Evolutionary conservation across 2,113 vertebrate genomes (phyloP), one percentile per base, ranked within the genome.

Genomic region (Copsychus sechellarum): DNA sequence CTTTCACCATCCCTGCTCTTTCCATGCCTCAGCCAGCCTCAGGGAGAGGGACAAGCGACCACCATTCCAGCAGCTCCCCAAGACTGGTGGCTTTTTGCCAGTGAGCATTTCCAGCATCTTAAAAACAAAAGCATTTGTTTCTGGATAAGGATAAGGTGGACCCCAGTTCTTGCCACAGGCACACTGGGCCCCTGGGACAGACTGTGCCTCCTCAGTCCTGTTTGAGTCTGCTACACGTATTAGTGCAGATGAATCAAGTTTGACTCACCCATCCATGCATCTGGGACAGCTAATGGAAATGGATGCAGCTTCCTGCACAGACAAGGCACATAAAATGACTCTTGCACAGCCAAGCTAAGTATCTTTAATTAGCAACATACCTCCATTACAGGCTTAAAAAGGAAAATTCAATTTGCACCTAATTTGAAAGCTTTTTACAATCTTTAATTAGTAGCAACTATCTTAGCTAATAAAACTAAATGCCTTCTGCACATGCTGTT

Each of bases 401-500:
- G 31, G 48, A 76, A 84, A 86, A 84, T 57, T 81, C 69, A 92
- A 61, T 95, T 87, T 93, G 26, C 45, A 65, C 36, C 36, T 85
- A 65, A 70, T 53, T 53, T 48, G 57, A 92, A 87, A 69, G 65
- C 20, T 95, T 94, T 88, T 74, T 65, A 85, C 61, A 45, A 51
- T 78, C 38, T 26, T 91, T 95, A 89, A 95, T 92, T 87, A 95
- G 87, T 20, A 91, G 36, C 78, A 87, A 45, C 89, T 81, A 87
- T 65, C 43, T 62, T 18, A 53, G 40, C 57, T 91, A 95, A 82
- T 70, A 76, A 89, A 91, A 78, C 26, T 25, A 42, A 85, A 65
- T 87, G 56, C 31, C 43, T 71, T 78, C n/a, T 88, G 67, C 54
- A n/a, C 36, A 57, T 24, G 47, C 34, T 91, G 14, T 71, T 91